Evolutionary conservation across 37 sponge, comb jelly and placozoan species (phyloP), one percentile per base, ranked within the genome.

Genomic region (Aplysina aerophoba): DNA sequence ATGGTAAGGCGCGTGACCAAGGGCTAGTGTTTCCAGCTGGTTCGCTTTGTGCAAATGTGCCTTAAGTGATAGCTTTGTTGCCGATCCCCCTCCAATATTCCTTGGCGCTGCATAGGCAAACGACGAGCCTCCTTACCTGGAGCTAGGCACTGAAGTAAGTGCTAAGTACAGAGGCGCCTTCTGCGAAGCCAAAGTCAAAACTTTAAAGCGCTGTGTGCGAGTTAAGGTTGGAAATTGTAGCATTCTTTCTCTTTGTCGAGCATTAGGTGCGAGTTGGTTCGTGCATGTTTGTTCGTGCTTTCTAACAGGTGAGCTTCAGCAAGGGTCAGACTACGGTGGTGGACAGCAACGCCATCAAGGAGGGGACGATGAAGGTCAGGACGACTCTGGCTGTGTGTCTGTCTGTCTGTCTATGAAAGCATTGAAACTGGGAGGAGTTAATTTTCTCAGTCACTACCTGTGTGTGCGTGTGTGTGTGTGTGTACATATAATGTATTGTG

Each of bases 161-260:
- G 98, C 98, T 58, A 97, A 97, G 83, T 97, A 97, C 69, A 59
- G 92, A 34, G 98, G 98, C 39, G 98, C 98, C 27, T 97, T 97
- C 86, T 97, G 98, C 75, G 98, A 97, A 66, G 98, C 98, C 3
- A 95, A 87, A 31, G 90, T 97, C 78, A 97, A 93, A 41, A 78
- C 86, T 39, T 94, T 95, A 36, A 92, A 93, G 74, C 90, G 88
- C 59, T 85, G 88, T 55, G 96, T 97, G 36, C 92, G 93, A 83
- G 89, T 92, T 56, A 95, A 92, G 95, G 97, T 97, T 59, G 1
- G 61, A 58, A 30, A 24, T 63, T 63, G 65, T 22, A 81, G 85
- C 22, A 36, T 25, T 37, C 0, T 20, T 67, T 4, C 58, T 33
- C 5, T 30, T 81, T 31, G 24, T 56, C 16, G 15, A 1, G 12